Evolutionary conservation across 2,888 invertebrate genomes (phyloP).

Genomic region (Meiosimyza decipiens): DNA sequence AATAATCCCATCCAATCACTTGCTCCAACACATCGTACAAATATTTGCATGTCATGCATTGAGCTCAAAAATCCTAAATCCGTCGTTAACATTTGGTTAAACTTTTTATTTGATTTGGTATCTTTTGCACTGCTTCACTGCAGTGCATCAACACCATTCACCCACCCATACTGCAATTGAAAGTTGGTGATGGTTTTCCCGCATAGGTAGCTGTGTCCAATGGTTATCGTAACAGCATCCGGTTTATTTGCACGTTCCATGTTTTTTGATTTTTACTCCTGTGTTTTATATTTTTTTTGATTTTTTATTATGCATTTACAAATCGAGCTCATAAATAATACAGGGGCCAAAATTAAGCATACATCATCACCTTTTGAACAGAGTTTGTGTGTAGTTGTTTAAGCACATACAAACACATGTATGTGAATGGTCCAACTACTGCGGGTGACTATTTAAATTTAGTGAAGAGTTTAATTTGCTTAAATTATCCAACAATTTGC

Average conservation of each 20-base stretch:
- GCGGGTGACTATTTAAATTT: too few species aligned
- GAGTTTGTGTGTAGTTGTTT: background rate
- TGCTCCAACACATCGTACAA: slow-evolving; percentile 58
- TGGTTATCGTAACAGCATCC: background rate
- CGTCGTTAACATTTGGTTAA: slow-evolving; percentile 31
- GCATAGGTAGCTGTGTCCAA: too few species aligned
- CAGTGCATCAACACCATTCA: too few species aligned
- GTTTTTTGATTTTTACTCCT: background rate
- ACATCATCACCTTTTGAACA: slow-evolving; percentile 57
- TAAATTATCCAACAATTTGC: too few species aligned
- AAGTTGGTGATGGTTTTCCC: slow-evolving; percentile 1
- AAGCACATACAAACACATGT: background rate
- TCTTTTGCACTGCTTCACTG: slow-evolving; percentile 10
- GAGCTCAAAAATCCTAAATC: slow-evolving; percentile 35
- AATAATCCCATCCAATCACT: background rate
- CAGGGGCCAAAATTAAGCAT: slow-evolving; percentile 58
- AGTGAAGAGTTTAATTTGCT: too few species aligned
- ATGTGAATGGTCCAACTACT: too few species aligned
- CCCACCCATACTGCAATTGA: background rate
- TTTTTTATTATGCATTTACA: background rate
- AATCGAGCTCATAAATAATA: slow-evolving; percentile 54
- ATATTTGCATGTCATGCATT: slow-evolving; percentile 57
- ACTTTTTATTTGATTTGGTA: slow-evolving; percentile 37
- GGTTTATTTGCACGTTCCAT: background rate
- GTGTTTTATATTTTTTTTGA: background rate